Evolutionary conservation across 2,113 vertebrate species (phyloP).

Genomic region (Aythya baeri): DNA sequence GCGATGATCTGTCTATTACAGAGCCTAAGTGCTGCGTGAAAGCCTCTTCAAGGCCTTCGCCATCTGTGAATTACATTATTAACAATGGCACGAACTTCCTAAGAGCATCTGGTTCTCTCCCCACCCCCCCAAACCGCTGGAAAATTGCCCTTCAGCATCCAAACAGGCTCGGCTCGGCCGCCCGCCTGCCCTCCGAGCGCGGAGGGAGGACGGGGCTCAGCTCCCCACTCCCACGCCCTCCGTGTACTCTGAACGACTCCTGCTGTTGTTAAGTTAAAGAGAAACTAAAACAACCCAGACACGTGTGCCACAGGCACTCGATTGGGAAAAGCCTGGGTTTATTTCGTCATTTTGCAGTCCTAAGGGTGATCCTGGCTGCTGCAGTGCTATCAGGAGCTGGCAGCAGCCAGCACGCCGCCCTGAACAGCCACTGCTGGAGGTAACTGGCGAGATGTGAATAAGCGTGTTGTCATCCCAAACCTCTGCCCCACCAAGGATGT

Average conservation of each 20-base stretch:
- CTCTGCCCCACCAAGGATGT: neutral
- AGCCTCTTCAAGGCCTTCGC: conserved; percentile 61
- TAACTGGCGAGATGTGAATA: neutral
- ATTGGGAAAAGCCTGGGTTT: neutral
- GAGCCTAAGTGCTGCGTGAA: conserved; percentile 51
- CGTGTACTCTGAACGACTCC: neutral
- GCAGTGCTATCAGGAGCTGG: neutral
- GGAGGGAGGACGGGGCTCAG: neutral
- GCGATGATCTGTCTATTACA: conserved; percentile 51
- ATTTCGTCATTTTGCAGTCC: neutral
- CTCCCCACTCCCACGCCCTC: neutral
- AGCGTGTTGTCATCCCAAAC: neutral
- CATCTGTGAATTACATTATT: conserved; percentile 67
- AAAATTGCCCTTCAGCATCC: conserved; percentile 7
- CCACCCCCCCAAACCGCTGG: conserved; percentile 46
- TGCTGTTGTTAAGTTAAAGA: neutral
- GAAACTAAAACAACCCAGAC: neutral
- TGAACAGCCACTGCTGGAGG: neutral
- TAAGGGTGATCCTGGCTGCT: too few species aligned
- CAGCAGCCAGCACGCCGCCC: neutral
- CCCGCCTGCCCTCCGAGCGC: neutral
- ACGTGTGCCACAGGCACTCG: neutral
- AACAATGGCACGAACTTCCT: conserved; percentile 64
- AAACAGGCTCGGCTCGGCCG: neutral
- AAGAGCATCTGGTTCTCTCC: conserved; percentile 66